Evolutionary conservation across 2,797 vertebrate species (phyloP).

Genomic region (Cheirogaleus major): DNA sequence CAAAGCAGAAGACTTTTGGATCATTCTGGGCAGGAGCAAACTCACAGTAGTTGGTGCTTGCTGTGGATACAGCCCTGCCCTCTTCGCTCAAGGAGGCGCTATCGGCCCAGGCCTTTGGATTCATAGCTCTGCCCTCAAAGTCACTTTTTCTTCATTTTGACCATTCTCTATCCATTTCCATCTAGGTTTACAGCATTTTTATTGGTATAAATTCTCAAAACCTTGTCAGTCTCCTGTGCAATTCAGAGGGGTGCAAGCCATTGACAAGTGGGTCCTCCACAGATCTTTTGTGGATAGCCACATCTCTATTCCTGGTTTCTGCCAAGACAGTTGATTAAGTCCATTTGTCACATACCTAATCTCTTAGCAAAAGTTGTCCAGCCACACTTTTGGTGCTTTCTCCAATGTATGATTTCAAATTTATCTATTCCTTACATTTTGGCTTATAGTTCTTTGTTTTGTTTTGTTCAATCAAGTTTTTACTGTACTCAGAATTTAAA

Average conservation of each 20-base stretch:
- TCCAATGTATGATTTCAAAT: not conserved
- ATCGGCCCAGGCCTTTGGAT: not conserved
- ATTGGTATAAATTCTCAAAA: not conserved
- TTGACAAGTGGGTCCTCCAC: fast-evolving
- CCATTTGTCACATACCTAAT: not conserved
- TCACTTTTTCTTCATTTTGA: not conserved
- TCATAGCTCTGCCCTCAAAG: not conserved
- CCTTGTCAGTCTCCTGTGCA: not conserved
- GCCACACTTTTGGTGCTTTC: not conserved
- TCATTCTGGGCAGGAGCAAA: not conserved
- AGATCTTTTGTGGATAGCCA: not conserved
- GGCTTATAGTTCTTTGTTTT: not conserved
- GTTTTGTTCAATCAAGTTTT: not conserved
- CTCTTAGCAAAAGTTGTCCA: not conserved
- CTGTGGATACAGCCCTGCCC: fast-evolving
- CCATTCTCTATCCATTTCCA: not conserved
- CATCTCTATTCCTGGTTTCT: not conserved
- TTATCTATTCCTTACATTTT: not conserved
- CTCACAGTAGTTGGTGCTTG: fast-evolving
- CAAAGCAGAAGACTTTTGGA: not conserved
- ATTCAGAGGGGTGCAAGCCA: not conserved
- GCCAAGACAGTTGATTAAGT: not conserved
- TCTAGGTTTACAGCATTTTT: not conserved
- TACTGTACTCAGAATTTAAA: not conserved
- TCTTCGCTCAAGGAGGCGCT: too few species aligned